Evolutionary conservation across 37 sponge, comb jelly and placozoan genomes (phyloP).

Genomic region (Spongilla lacustris): DNA sequence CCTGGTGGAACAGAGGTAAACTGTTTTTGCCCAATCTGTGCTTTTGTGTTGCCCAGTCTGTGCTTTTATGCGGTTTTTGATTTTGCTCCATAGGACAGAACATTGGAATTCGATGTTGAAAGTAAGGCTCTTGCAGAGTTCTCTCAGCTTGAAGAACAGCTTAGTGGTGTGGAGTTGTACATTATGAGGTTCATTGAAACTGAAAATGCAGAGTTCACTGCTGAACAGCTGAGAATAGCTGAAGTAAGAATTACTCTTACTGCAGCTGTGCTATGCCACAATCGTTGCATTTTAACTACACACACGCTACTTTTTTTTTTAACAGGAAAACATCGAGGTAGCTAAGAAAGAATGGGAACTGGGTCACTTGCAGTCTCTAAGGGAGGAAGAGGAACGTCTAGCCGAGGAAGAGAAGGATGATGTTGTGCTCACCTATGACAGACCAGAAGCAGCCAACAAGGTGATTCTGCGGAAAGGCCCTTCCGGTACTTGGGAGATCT

Average conservation of each 20-base stretch:
- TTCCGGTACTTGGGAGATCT: slow-evolving; percentile 64
- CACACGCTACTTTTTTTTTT: background rate
- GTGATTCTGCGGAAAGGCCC: slow-evolving; percentile 53
- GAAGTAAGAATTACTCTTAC: slow-evolving; percentile 57
- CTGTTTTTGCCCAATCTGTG: background rate
- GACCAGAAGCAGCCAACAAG: slow-evolving; percentile 78
- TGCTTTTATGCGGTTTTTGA: too few species aligned
- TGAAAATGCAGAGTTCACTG: slow-evolving; percentile 72
- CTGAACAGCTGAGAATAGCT: slow-evolving; percentile 64
- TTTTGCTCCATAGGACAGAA: too few species aligned
- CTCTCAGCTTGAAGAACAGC: slow-evolving; percentile 55
- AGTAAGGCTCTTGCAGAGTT: slow-evolving; percentile 34
- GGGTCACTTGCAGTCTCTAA: slow-evolving; percentile 75
- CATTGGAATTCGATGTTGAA: slow-evolving; percentile 1
- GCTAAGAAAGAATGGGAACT: slow-evolving; percentile 92
- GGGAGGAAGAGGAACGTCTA: slow-evolving; percentile 69
- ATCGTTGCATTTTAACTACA: background rate
- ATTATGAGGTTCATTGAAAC: slow-evolving; percentile 76
- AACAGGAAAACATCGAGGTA: slow-evolving; percentile 73
- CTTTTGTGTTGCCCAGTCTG: background rate
- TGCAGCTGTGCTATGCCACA: too few species aligned
- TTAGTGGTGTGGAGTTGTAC: slow-evolving; percentile 81
- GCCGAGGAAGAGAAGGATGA: slow-evolving; percentile 74
- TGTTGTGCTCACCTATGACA: slow-evolving; percentile 70
- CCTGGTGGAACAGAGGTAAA: background rate